Percentiles rank a stretch among this genome's conserved stretches.
These are phyloP conservation scores for Enchytraeus crypticus DNA, from an alignment of 2,888 invertebrate species.

Conservation along the genomic window DNA sequence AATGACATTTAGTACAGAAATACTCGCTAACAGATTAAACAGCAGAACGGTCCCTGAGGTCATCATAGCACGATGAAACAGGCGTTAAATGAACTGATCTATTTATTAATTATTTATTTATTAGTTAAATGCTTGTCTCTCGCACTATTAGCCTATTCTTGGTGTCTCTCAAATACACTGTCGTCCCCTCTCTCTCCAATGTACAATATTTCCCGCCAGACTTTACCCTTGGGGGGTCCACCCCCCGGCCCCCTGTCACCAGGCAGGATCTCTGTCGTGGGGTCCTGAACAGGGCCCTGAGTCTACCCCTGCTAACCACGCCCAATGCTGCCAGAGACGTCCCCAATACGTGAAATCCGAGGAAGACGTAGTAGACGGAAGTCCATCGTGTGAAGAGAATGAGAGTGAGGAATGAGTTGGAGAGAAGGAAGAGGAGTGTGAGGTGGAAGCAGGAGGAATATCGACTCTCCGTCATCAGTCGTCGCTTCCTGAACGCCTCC, in stretches of 20 bases:
- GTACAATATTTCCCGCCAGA: neutral
- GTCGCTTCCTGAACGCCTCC: neutral
- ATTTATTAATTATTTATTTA: neutral
- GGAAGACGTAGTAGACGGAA: neutral
- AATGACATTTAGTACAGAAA: no score
- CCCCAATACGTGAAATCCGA: neutral
- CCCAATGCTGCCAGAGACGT: neutral
- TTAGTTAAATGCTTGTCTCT: neutral
- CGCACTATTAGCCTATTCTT: neutral
- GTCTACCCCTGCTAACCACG: neutral
- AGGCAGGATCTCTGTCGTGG: neutral
- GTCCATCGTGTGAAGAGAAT: neutral
- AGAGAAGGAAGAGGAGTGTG: neutral
- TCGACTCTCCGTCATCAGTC: neutral
- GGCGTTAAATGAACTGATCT: no score
- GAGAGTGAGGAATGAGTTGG: neutral
- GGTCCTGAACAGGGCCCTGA: neutral
- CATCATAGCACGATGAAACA: no score
- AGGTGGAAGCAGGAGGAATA: conserved; percentile 1
- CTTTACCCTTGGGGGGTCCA: neutral
- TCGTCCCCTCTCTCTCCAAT: neutral
- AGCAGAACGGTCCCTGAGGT: no score
- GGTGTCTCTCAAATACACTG: neutral
- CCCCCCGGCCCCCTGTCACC: neutral
- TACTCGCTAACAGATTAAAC: no score